Percentiles rank a stretch among this genome's conserved stretches.
These are phyloP conservation scores for Myrmecophaga tridactyla DNA, from an alignment of 2,113 vertebrate species.

Conservation along the genomic window DNA sequence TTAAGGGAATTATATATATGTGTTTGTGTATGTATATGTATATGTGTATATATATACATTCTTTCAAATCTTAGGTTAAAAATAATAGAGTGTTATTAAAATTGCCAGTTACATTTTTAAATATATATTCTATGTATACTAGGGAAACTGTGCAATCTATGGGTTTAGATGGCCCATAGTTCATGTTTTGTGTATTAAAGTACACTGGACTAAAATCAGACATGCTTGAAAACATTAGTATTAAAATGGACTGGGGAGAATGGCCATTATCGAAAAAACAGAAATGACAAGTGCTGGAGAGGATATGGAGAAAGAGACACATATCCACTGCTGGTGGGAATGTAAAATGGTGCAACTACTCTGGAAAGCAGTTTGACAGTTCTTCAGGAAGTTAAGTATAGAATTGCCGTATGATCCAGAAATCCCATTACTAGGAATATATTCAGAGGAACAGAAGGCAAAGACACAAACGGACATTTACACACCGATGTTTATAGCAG, in stretches of 20 bases:
- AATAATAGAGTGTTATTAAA: slow-evolving; percentile 22
- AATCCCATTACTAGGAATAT: too few species aligned
- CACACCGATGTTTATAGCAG: too few species aligned
- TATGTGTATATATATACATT: background rate
- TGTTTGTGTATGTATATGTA: background rate
- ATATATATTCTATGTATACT: background rate
- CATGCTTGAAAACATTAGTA: background rate
- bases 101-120: background rate
- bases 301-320: too few species aligned
- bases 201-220: background rate
- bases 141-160: background rate
- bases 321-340: too few species aligned
- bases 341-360: too few species aligned
- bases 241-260: background rate
- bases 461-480: too few species aligned
- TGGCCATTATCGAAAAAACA: too few species aligned
- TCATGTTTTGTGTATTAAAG: background rate
- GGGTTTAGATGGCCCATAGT: background rate
- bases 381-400: too few species aligned
- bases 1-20: background rate
- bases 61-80: slow-evolving; percentile 28
- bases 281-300: too few species aligned
- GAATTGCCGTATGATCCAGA: too few species aligned
- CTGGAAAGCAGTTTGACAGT: too few species aligned
- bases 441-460: too few species aligned